Conservation (phyloP, 2,888 invertebrate species). For the Tetheella fluctuosa region DNA sequence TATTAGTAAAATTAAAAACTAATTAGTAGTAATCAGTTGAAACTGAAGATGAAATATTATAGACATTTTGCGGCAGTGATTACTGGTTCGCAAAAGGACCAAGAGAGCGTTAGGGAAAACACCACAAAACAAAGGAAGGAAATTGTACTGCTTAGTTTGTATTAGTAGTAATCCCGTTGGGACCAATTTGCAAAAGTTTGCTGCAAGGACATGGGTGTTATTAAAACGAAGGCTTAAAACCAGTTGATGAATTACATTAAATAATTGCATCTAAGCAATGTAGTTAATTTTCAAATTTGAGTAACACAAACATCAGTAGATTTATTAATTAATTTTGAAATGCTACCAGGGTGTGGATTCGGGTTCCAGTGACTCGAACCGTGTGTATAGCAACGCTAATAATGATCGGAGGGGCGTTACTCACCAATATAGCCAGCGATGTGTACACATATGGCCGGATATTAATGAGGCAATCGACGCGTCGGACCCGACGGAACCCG, state of each 20-base stretch:
- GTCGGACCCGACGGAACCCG: conserved; percentile 50
- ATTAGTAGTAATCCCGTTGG: neutral
- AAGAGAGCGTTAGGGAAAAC: neutral
- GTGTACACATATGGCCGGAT: conserved; percentile 62
- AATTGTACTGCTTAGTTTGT: neutral
- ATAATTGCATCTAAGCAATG: no score
- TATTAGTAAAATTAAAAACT: no score
- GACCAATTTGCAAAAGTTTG: neutral
- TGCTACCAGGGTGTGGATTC: neutral
- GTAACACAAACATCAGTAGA: neutral
- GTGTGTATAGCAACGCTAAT: conserved; percentile 42
- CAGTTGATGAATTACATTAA: no score
- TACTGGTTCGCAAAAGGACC: neutral
- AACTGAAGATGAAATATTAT: neutral
- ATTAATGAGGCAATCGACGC: conserved; percentile 73
- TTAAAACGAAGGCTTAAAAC: no score
- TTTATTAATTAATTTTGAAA: conserved; percentile 4
- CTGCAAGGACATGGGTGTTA: no score
- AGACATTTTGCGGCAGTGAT: neutral
- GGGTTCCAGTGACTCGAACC: no score
- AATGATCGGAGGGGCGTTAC: conserved; percentile 49
- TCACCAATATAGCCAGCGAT: conserved; percentile 35
- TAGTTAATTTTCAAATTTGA: no score
- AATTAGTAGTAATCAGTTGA: neutral
- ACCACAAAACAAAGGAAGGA: neutral